Percentiles rank a stretch among this genome's conserved stretches.
Evolutionary conservation across 2,113 vertebrate genomes (phyloP).

Genomic region (Pachycephala philippinensis): DNA sequence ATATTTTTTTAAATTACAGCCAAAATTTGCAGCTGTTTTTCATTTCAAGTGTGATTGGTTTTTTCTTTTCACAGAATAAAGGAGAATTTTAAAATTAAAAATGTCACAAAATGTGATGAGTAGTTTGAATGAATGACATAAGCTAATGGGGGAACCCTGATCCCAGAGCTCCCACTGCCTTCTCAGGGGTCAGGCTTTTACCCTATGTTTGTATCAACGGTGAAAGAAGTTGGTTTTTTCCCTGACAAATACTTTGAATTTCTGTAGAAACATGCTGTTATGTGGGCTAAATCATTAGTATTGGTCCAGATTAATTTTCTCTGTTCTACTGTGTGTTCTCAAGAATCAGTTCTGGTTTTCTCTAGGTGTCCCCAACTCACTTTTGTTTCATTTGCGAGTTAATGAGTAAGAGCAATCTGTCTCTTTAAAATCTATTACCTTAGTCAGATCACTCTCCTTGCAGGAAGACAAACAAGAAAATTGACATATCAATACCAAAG

Average conservation of each 20-base stretch:
- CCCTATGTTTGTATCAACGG: neutral
- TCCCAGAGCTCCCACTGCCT: neutral
- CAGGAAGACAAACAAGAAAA: neutral
- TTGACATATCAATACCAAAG: neutral
- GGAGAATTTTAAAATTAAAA: constrained; percentile 22
- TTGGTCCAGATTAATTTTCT: neutral
- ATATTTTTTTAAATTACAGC: neutral
- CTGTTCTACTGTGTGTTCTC: neutral
- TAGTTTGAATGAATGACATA: neutral
- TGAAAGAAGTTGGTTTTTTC: neutral
- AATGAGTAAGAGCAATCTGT: neutral
- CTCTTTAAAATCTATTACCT: neutral
- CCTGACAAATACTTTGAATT: neutral
- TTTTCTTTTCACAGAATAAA: neutral
- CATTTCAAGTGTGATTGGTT: neutral
- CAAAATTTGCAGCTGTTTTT: constrained; percentile 21
- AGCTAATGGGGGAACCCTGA: neutral
- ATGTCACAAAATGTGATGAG: neutral
- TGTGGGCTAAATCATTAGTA: neutral
- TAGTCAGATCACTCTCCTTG: neutral
- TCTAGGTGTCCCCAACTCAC: neutral
- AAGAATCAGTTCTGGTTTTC: neutral
- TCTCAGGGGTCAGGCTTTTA: neutral
- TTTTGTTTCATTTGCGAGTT: neutral
- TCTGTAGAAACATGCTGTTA: neutral